Conservation (phyloP, 2,888 invertebrate genomes). For the Coenonympha glycerion region DNA sequence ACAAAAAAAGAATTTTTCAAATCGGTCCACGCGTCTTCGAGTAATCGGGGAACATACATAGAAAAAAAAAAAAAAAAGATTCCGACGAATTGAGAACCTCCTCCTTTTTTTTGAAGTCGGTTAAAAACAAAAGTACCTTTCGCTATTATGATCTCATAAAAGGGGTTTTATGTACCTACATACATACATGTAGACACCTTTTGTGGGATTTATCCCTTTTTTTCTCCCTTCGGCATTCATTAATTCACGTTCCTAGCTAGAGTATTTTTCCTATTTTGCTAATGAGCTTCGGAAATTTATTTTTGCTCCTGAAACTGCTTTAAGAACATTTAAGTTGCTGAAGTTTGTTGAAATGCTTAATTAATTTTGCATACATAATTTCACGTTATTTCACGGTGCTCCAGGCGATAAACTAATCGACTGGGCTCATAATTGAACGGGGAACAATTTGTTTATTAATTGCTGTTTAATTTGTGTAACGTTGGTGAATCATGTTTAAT, state of each 20-base stretch:
- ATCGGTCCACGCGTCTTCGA: too few species aligned
- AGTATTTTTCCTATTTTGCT: not conserved
- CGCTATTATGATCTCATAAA: not conserved
- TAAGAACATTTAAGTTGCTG: not conserved
- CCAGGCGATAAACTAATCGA: too few species aligned
- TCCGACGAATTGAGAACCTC: too few species aligned
- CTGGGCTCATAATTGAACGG: too few species aligned
- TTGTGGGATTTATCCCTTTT: not conserved
- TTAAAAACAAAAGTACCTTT: not conserved
- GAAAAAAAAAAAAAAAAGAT: too few species aligned
- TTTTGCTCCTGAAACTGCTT: not conserved
- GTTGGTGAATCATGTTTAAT: too few species aligned
- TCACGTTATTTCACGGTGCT: not conserved
- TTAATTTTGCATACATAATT: too few species aligned
- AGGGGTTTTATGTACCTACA: not conserved
- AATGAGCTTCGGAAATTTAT: not conserved
- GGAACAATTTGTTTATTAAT: too few species aligned
- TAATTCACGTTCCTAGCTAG: not conserved
- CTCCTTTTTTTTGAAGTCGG: too few species aligned
- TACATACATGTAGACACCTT: not conserved
- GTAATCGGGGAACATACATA: too few species aligned
- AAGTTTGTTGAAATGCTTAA: not conserved
- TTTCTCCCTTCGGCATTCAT: not conserved
- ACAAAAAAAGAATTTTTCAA: too few species aligned
- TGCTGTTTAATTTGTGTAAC: too few species aligned